These are phyloP conservation scores for Cynoglossus semilaevis DNA, from an alignment of 2,113 vertebrate species.

Conservation along the genomic window DNA sequence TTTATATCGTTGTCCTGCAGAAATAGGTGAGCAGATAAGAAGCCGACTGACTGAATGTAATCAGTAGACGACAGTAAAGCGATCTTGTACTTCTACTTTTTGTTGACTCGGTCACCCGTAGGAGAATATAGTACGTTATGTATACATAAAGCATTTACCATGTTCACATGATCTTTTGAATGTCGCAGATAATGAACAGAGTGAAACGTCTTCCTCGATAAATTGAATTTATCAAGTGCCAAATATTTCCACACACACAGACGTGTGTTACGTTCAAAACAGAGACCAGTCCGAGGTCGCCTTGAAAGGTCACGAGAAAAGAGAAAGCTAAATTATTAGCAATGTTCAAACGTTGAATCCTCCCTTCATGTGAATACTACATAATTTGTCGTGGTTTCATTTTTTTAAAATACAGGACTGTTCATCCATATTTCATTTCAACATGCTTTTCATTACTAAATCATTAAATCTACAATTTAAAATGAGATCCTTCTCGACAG, in stretches of 20 bases:
- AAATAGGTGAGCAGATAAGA: slow-evolving; percentile 64
- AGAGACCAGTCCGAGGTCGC: slow-evolving; percentile 6
- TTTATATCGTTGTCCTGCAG: slow-evolving; percentile 62
- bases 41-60: slow-evolving; percentile 83
- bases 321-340: slow-evolving; percentile 37
- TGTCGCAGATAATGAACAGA: slow-evolving; percentile 13
- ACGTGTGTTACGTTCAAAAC: not conserved
- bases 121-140: not conserved
- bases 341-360: slow-evolving; percentile 60
- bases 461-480: slow-evolving; percentile 40
- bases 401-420: slow-evolving; percentile 29
- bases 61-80: slow-evolving; percentile 51
- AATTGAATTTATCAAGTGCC: slow-evolving; percentile 51
- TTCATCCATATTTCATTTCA: slow-evolving; percentile 34
- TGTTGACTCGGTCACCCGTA: slow-evolving; percentile 32
- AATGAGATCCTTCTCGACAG: slow-evolving; percentile 59
- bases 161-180: slow-evolving; percentile 40
- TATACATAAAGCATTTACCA: slow-evolving; percentile 9
- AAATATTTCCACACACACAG: slow-evolving; percentile 52
- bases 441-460: slow-evolving; percentile 36
- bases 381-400: slow-evolving; percentile 27
- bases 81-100: slow-evolving; percentile 50
- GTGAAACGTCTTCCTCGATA: slow-evolving; percentile 52
- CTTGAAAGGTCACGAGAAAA: slow-evolving; percentile 17
- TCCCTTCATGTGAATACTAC: slow-evolving; percentile 60